Percentiles rank a stretch among this genome's conserved stretches.
Conservation (phyloP, 2,888 invertebrate species). For the Chrysolina oricalcia region DNA sequence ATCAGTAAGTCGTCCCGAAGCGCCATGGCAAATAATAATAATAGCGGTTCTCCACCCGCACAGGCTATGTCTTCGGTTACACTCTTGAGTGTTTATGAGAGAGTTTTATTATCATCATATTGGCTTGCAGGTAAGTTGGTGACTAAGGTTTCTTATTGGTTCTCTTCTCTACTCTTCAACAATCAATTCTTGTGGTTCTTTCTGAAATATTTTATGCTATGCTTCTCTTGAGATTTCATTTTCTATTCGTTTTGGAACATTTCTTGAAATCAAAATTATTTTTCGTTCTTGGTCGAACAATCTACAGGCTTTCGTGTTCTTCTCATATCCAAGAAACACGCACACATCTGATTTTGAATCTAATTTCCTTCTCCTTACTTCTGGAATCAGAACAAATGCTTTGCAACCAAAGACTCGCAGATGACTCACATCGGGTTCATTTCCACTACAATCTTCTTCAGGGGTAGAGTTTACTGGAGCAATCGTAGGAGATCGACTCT, state of each 20-base stretch:
- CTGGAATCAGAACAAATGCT: conserved; percentile 17
- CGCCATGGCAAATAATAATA: too few species aligned
- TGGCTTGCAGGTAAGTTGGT: conserved; percentile 14
- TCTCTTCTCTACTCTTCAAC: neutral
- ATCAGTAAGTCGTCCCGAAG: too few species aligned
- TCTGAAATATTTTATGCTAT: conserved; percentile 9
- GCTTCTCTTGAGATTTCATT: conserved; percentile 22
- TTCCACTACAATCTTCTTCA: conserved; percentile 31
- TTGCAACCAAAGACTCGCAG: conserved; percentile 22
- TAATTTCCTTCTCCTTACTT: conserved; percentile 23
- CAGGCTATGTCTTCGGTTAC: too few species aligned
- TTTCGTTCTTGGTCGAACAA: conserved; percentile 9
- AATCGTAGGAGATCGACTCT: conserved; percentile 26
- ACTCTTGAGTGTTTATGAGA: too few species aligned
- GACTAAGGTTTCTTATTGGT: conserved; percentile 1
- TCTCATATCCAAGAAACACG: conserved; percentile 23
- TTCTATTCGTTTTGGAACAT: conserved; percentile 13
- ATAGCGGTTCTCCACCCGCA: too few species aligned
- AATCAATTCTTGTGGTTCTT: neutral
- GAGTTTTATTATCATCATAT: too few species aligned
- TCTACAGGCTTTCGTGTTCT: conserved; percentile 18
- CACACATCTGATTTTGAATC: conserved; percentile 17
- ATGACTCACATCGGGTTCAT: conserved; percentile 16
- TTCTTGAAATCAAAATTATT: conserved; percentile 20
- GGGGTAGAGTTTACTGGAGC: conserved; percentile 4